phyloP scores from a whole-genome alignment of 2,888 invertebrate genomes.

The Synergus umbraculus region DNA sequence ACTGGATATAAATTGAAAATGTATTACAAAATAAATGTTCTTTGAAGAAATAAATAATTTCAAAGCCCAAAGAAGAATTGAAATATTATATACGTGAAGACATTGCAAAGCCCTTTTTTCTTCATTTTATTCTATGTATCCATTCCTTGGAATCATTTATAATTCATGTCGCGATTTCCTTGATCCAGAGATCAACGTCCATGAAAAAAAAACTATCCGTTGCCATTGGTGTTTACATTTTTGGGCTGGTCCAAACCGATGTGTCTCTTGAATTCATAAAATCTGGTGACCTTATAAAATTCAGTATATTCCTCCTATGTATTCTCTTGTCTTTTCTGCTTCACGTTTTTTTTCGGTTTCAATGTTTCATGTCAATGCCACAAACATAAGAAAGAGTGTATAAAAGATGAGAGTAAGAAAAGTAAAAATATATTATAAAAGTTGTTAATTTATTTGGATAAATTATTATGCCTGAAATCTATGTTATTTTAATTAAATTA shows the following conservation, averaged over 20 bases:
- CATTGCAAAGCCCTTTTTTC: neutral
- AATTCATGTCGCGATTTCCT: conserved; percentile 53
- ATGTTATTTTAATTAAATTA: too few relatives aligned
- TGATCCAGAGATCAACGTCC: conserved; percentile 19
- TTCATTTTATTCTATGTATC: neutral
- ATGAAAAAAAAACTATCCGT: conserved; percentile 4
- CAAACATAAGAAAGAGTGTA: neutral
- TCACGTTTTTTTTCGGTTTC: conserved; percentile 9
- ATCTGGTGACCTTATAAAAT: neutral
- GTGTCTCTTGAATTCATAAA: conserved; percentile 32
- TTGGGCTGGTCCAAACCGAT: conserved; percentile 10
- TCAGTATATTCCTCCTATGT: neutral
- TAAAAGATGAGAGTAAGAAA: neutral
- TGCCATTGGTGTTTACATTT: conserved; percentile 24
- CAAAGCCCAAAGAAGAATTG: neutral
- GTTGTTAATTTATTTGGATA: neutral
- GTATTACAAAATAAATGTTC: too few relatives aligned
- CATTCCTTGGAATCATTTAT: conserved; percentile 52
- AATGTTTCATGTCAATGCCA: neutral
- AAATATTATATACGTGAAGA: neutral
- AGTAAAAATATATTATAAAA: neutral
- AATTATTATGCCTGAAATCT: too few relatives aligned
- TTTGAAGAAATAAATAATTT: neutral
- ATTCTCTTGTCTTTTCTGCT: neutral
- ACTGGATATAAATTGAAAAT: neutral